Percentiles rank a stretch among this genome's conserved stretches.
These are phyloP conservation scores for Helostoma temminkii DNA, from an alignment of 2,797 vertebrate species.

Conservation along the genomic window DNA sequence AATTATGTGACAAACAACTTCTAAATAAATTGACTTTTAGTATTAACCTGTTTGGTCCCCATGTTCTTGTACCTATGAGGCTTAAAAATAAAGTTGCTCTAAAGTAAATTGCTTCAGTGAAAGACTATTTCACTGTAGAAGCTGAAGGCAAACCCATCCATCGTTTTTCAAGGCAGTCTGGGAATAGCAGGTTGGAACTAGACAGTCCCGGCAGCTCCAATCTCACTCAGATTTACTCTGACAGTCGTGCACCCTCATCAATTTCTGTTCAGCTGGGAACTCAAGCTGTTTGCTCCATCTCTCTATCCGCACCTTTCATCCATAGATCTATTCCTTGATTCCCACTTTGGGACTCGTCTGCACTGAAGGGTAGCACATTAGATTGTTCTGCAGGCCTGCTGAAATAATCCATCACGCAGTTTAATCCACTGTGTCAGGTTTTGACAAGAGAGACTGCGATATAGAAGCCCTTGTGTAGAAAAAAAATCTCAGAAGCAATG, in stretches of 20 bases:
- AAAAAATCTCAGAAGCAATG: constrained; percentile 21
- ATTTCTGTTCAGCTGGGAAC: constrained; percentile 33
- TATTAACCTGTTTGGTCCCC: background rate
- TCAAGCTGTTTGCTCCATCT: constrained; percentile 25
- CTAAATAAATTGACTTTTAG: constrained; percentile 3
- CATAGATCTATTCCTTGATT: constrained; percentile 13
- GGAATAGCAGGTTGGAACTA: constrained; percentile 10
- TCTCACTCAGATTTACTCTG: constrained; percentile 52
- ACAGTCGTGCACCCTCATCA: constrained; percentile 46
- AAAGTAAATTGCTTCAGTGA: constrained; percentile 36
- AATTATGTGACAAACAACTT: constrained; percentile 23
- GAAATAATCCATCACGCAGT: constrained; percentile 30
- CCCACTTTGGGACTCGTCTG: background rate
- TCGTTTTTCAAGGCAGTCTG: constrained; percentile 45
- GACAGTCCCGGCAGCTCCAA: constrained; percentile 31
- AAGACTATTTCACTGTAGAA: constrained; percentile 21
- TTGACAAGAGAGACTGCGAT: constrained; percentile 12
- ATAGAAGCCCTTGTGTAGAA: background rate
- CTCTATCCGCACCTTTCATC: constrained; percentile 19
- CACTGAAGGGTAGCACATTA: constrained; percentile 23
- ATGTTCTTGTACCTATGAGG: background rate
- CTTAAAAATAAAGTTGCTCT: constrained; percentile 22
- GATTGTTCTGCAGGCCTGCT: constrained; percentile 11
- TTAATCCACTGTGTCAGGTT: constrained; percentile 42
- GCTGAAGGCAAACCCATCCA: constrained; percentile 28